Evolutionary conservation across 1,140 invertebrate genomes (phyloP), one percentile per base, ranked within the genome.

Genomic region (Holotrichia oblita): DNA sequence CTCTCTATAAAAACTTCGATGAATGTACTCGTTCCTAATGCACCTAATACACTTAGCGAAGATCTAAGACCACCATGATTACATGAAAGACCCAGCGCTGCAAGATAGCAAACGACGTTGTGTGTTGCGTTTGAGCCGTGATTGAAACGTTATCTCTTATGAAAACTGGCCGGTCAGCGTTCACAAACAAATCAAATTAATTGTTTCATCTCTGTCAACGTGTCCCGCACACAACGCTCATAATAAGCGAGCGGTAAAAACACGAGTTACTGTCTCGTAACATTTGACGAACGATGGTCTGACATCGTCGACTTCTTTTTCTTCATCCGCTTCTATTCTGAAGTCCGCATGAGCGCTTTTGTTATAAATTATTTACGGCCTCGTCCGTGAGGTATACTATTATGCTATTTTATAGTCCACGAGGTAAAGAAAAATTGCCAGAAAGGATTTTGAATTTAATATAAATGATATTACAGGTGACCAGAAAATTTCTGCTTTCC

Each of bases 101-200:
- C 3, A 10, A 12, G 3, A 48, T 48, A 48, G 44, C n/a, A 12
- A 48, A 48, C 44, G 44, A 48, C 44, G 12, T n/a, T n/a, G 44
- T 48, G 12, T n/a, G 44, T n/a, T n/a, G n/a, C n/a, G n/a, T n/a
- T n/a, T n/a, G n/a, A n/a, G n/a, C n/a, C n/a, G n/a, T n/a, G 61
- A 64, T 64, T 64, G 61, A 64, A 64, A 64, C 61, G 61, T 64
- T 64, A 64, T 17, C 61, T 64, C 61, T 64, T 48, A 48, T 48
- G 44, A 48, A 48, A 64, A 64, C 61, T 22, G 61, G n/a, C 24
- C 61, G 61, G 61, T 64, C 61, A 64, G 61, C 61, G 61, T 64
- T 64, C 61, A 64, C 61, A 64, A 64, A 64, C 61, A 64, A 64
- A 64, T 64, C 61, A 64, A 64, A 64, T 64, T 64, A 64, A 64